A percentile compares a stretch with the other conserved stretches of the same genome.
Evolutionary conservation across 2,888 invertebrate genomes (phyloP).

Genomic region (Tenthredo livida): DNA sequence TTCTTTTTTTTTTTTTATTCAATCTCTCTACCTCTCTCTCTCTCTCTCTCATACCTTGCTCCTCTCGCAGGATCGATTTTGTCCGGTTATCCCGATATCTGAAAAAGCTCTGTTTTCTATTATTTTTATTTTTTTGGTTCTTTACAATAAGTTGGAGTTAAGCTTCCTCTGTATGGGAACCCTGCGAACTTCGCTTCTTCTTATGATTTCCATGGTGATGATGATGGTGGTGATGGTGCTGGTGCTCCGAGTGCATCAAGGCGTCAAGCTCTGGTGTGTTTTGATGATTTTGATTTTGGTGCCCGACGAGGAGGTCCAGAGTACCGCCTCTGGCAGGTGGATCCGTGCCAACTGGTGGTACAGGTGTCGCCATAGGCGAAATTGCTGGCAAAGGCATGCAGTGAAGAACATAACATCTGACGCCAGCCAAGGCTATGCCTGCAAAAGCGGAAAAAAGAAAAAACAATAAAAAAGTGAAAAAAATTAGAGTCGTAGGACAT

Average conservation of each 20-base stretch:
- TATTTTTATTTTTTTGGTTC: slow-evolving; percentile 41
- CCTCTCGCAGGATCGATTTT: slow-evolving; percentile 23
- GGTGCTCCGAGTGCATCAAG: slow-evolving; percentile 69
- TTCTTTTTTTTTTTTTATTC: slow-evolving; percentile 15
- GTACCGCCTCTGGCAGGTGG: slow-evolving; percentile 67
- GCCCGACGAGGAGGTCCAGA: slow-evolving; percentile 71
- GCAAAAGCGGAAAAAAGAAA: slow-evolving; percentile 36
- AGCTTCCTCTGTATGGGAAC: slow-evolving; percentile 73
- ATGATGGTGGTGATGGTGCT: slow-evolving; percentile 66
- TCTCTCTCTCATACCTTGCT: background rate
- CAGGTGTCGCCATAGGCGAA: slow-evolving; percentile 72
- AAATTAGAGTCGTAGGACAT: background rate
- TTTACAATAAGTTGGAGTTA: slow-evolving; percentile 60
- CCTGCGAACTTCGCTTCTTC: slow-evolving; percentile 74
- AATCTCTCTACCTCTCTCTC: slow-evolving; percentile 9
- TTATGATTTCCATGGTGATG: slow-evolving; percentile 72
- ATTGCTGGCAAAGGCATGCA: slow-evolving; percentile 72
- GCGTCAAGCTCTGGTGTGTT: slow-evolving; percentile 73
- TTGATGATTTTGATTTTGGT: slow-evolving; percentile 71
- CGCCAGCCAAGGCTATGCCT: slow-evolving; percentile 72
- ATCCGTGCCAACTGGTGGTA: slow-evolving; percentile 67
- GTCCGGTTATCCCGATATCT: slow-evolving; percentile 39
- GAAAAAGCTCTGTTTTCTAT: slow-evolving; percentile 16
- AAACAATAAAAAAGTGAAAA: background rate
- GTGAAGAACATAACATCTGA: slow-evolving; percentile 74